phyloP scores from a whole-genome alignment of 2,888 invertebrate species.

The Leistus spinibarbis region DNA sequence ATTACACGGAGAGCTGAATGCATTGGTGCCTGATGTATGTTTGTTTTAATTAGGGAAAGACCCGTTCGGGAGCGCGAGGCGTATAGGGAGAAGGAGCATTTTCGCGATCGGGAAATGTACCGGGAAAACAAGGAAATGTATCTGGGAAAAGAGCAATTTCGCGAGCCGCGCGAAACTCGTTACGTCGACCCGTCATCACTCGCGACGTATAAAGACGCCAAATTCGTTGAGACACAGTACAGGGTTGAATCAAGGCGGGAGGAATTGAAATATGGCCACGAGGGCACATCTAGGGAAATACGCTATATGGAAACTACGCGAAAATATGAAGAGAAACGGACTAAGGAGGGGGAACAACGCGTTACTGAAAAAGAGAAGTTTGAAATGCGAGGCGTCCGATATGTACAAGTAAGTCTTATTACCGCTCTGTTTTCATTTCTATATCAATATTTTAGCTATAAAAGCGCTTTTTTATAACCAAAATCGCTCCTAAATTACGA shows the following conservation, averaged over 20 bases:
- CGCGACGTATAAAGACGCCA: conserved; percentile 45
- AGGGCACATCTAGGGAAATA: conserved; percentile 46
- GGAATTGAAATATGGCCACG: conserved; percentile 47
- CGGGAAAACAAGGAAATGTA: conserved; percentile 54
- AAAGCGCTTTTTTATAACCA: not conserved
- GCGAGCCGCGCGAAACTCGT: conserved; percentile 6
- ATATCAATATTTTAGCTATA: not conserved
- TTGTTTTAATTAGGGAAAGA: conserved; percentile 13
- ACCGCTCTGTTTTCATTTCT: not conserved
- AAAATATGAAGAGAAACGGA: conserved; percentile 52
- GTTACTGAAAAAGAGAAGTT: conserved; percentile 38
- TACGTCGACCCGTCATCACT: not conserved
- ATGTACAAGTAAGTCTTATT: conserved; percentile 26
- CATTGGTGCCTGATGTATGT: too few relatives aligned
- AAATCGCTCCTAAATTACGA: too few relatives aligned
- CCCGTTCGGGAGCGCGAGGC: conserved; percentile 56
- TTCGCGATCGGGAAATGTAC: conserved; percentile 56
- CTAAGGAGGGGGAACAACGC: conserved; percentile 40
- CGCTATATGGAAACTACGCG: conserved; percentile 45
- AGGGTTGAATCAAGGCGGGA: conserved; percentile 49
- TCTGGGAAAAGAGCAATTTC: conserved; percentile 22
- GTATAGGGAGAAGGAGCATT: conserved; percentile 50
- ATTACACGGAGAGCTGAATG: too few relatives aligned
- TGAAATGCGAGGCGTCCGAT: conserved; percentile 42
- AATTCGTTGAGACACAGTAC: conserved; percentile 48